phyloP scores from a whole-genome alignment of 2,797 vertebrate species.

The Halcyon badia region DNA sequence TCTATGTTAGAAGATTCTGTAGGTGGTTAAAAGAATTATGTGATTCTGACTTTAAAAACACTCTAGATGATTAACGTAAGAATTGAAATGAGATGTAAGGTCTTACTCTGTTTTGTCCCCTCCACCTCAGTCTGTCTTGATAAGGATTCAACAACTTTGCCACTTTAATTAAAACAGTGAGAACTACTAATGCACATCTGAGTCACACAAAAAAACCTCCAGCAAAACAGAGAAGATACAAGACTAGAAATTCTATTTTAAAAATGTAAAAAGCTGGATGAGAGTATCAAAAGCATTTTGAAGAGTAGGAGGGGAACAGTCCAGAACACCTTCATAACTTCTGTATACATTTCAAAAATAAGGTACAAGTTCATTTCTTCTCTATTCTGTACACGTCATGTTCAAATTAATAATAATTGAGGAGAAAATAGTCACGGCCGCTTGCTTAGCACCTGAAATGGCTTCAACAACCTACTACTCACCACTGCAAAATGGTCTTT shows the following conservation, averaged over 20 bases:
- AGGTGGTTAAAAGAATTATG: background rate
- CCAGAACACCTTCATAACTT: constrained; percentile 50
- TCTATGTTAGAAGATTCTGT: background rate
- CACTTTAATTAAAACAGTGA: constrained; percentile 52
- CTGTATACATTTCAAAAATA: constrained; percentile 18
- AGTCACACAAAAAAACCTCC: background rate
- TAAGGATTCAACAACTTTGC: constrained; percentile 4
- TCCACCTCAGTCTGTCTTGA: constrained; percentile 1
- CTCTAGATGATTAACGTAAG: background rate
- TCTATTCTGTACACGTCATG: background rate
- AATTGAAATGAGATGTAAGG: background rate
- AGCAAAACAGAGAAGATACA: constrained; percentile 30
- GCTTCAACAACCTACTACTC: background rate
- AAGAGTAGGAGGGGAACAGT: constrained; percentile 31
- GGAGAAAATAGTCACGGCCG: background rate
- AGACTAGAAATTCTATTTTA: constrained; percentile 24
- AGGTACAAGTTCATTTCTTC: background rate
- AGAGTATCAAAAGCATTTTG: constrained; percentile 30
- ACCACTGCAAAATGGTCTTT: background rate
- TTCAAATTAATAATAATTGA: background rate
- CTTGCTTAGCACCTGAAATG: background rate
- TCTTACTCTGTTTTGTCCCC: constrained; percentile 10
- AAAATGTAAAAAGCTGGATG: constrained; percentile 35
- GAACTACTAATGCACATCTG: constrained; percentile 52
- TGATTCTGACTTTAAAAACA: background rate